These are phyloP conservation scores for Coregonus clupeaformis DNA, from an alignment of 2,113 vertebrate species.

Conservation along the genomic window DNA sequence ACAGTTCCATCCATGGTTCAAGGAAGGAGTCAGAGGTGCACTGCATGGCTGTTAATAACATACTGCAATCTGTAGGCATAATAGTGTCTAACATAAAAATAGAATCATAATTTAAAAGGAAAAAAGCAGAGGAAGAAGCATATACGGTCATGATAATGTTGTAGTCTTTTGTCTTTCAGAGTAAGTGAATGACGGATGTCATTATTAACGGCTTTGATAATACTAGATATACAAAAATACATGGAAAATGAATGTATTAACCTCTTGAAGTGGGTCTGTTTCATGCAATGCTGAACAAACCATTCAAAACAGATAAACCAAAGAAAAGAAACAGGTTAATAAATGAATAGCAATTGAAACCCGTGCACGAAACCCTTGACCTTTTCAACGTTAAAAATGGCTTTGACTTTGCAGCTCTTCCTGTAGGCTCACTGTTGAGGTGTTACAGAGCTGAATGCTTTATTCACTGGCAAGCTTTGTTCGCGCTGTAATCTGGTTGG, in stretches of 20 bases:
- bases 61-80: slow-evolving; percentile 18
- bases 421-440: not conserved
- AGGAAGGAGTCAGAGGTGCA: slow-evolving; percentile 37
- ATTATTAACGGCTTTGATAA: slow-evolving; percentile 34
- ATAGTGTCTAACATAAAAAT: slow-evolving; percentile 48
- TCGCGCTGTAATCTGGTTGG: slow-evolving; percentile 11
- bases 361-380: slow-evolving; percentile 47
- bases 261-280: slow-evolving; percentile 35
- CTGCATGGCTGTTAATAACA: slow-evolving; percentile 43
- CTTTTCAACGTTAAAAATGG: slow-evolving; percentile 53
- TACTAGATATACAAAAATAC: slow-evolving; percentile 65
- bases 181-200: not conserved
- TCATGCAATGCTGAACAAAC: slow-evolving; percentile 49
- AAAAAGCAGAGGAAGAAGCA: slow-evolving; percentile 18
- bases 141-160: not conserved
- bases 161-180: not conserved
- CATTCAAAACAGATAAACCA: slow-evolving; percentile 42
- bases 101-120: slow-evolving; percentile 20
- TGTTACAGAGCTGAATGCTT: not conserved
- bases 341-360: slow-evolving; percentile 69
- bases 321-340: slow-evolving; percentile 57
- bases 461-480: slow-evolving; percentile 6
- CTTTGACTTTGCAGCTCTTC: slow-evolving; percentile 19
- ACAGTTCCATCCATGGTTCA: slow-evolving; percentile 59
- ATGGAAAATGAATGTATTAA: slow-evolving; percentile 46